Conservation (phyloP, 1,140 invertebrate genomes). For the Lordiphosa mommai region DNA sequence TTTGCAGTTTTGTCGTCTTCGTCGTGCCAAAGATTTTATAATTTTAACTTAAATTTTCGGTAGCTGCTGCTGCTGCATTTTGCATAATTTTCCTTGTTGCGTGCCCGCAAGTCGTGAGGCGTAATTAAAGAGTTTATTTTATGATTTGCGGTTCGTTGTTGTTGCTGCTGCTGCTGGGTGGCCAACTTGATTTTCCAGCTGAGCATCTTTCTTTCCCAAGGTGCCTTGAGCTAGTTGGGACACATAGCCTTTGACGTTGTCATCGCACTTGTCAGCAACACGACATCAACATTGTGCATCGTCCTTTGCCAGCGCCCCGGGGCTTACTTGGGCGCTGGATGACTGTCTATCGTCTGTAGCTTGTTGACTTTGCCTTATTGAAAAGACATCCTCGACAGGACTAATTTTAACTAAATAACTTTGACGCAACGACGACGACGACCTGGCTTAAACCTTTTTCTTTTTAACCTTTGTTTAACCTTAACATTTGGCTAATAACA, state of each 20-base stretch:
- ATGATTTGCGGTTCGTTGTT: slow-evolving; percentile 64
- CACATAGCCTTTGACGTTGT: slow-evolving; percentile 57
- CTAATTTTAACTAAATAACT: slow-evolving; percentile 77
- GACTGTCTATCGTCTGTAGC: slow-evolving; percentile 18
- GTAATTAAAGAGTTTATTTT: slow-evolving; percentile 77
- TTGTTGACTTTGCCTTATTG: slow-evolving; percentile 56
- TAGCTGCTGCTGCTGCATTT: slow-evolving; percentile 62
- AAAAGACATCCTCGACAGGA: slow-evolving; percentile 69
- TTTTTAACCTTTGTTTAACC: slow-evolving; percentile 31
- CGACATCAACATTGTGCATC: slow-evolving; percentile 16
- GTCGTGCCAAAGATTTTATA: slow-evolving; percentile 76
- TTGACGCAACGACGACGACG: no score
- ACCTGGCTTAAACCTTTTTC: slow-evolving; percentile 49
- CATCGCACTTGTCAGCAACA: slow-evolving; percentile 62
- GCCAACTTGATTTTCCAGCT: slow-evolving; percentile 71
- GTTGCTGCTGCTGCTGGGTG: slow-evolving; percentile 39
- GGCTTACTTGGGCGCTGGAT: slow-evolving; percentile 18
- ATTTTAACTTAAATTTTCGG: slow-evolving; percentile 67
- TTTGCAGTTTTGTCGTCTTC: slow-evolving; percentile 72
- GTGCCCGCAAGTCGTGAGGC: slow-evolving; percentile 67
- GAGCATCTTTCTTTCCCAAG: slow-evolving; percentile 53
- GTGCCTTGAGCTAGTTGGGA: slow-evolving; percentile 48
- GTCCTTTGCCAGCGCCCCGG: slow-evolving; percentile 33
- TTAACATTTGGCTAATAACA: slow-evolving; percentile 42
- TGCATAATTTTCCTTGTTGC: slow-evolving; percentile 74